These are phyloP conservation scores for Sceliomorpha sp. DNA, from an alignment of 2,888 invertebrate species.

Conservation along the genomic window DNA sequence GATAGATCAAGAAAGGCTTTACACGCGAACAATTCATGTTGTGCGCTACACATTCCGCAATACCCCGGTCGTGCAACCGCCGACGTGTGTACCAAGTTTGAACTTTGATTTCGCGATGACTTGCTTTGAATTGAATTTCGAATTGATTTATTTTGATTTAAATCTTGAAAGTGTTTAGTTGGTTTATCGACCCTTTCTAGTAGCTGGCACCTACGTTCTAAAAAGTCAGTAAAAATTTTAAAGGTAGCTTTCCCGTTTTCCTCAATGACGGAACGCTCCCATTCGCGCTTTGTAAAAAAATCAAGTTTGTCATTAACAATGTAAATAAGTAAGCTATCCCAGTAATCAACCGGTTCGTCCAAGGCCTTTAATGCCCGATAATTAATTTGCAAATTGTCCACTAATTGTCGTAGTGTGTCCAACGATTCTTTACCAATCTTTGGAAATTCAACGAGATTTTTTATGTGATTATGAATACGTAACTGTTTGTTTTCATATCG, in stretches of 20 bases:
- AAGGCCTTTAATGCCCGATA: conserved; percentile 54
- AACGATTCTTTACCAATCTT: conserved; percentile 30
- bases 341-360: conserved; percentile 53
- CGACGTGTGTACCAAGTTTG: not conserved
- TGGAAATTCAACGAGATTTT: conserved; percentile 40
- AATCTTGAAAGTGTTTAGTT: conserved; percentile 4
- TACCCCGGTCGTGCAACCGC: not conserved
- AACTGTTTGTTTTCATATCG: conserved; percentile 51
- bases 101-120: not conserved
- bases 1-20: conserved; percentile 24
- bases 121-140: not conserved
- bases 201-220: conserved; percentile 16
- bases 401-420: conserved; percentile 42
- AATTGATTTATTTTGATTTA: not conserved
- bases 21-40: conserved; percentile 5
- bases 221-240: conserved; percentile 15
- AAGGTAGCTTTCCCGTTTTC: not conserved
- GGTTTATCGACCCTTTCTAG: conserved; percentile 23
- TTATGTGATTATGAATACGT: conserved; percentile 57
- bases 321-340: conserved; percentile 60
- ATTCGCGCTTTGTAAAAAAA: conserved; percentile 50
- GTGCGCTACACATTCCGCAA: not conserved
- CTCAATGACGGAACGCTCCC: conserved; percentile 39
- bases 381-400: conserved; percentile 47
- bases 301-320: conserved; percentile 59